Base-by-base conservation (phyloP, 2,113 vertebrate genomes). In the Mirza zaza region DNA sequence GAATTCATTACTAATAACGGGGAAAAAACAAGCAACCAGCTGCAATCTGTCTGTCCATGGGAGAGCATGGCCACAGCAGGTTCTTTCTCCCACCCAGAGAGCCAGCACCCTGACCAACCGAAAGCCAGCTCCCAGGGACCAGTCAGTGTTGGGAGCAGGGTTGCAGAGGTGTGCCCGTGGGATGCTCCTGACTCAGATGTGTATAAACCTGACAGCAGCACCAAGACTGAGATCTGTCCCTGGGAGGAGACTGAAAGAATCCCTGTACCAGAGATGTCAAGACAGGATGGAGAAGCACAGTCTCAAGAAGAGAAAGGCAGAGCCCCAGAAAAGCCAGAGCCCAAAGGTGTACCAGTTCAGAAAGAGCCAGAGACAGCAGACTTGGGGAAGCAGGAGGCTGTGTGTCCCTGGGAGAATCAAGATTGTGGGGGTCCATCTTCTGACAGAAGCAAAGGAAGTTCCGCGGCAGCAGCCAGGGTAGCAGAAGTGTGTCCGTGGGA, bases 401-500 rank as follows among this genome's bases (percentile, higher is more conserved):
- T 84, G 42, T 36, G 50, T 27, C 55, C 87, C 6, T 42, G 77
- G 92, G 97, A 97, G 67, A 97, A 92, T 94, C 83, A 8, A 48
- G 94, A 61, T 0, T 52, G 0, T 0, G 87, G 96, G 2, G 67
- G 85, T 34, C 48, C 10, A 1, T 87, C 23, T 92, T 91, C 84
- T 81, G 89, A 65, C 27, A 52, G 20, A 45, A 61, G 29, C 83
- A 59, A 55, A 48, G 65, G 0, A 55, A 11, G 75, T 91, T 85
- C 82, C 7, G 91, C 98, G 92, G 94, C 91, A 10, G 89, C 82
- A 48, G 17, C 50, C 61, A 39, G 91, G 9, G 52, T 29, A 18
- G 95, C 34, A 23, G 94, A 98, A 63, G 88, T 98, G 39, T 98
- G 98, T 97, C 99, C 97, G 0, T 98, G 98, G 99, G 98, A 99